phyloP scores from a whole-genome alignment of 2,888 invertebrate species.

The Leucophenga maculata region DNA sequence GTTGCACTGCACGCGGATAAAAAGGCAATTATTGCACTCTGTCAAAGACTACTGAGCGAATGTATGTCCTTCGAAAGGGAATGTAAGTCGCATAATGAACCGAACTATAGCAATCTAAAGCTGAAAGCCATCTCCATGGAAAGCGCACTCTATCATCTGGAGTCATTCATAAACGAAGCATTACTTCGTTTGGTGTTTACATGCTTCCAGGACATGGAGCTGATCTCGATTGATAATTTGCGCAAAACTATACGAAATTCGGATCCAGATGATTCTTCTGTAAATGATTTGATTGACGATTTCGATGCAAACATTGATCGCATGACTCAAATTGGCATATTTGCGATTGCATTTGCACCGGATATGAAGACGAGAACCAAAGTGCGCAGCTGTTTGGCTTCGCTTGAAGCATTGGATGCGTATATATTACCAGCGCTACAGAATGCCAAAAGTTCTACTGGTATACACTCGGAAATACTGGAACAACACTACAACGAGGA shows the following conservation, averaged over 20 bases:
- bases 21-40: constrained; percentile 63
- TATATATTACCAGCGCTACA: constrained; percentile 68
- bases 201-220: constrained; percentile 58
- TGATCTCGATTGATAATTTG: constrained; percentile 57
- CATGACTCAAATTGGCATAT: constrained; percentile 68
- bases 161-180: constrained; percentile 67
- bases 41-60: constrained; percentile 59
- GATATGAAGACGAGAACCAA: constrained; percentile 65
- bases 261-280: constrained; percentile 35
- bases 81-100: constrained; percentile 39
- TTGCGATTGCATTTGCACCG: constrained; percentile 66
- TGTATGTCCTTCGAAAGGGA: constrained; percentile 63
- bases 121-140: constrained; percentile 66
- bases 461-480: constrained; percentile 59
- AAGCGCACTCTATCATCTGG: constrained; percentile 63
- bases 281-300: constrained; percentile 59
- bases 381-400: constrained; percentile 68
- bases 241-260: constrained; percentile 44
- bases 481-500: constrained; percentile 69
- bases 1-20: constrained; percentile 65
- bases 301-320: constrained; percentile 69
- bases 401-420: constrained; percentile 67
- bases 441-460: constrained; percentile 40
- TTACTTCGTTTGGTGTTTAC: constrained; percentile 62
- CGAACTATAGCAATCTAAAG: constrained; percentile 57